Percentiles rank a stretch among this genome's conserved stretches.
These are phyloP conservation scores for Elymnias hypermnestra DNA, from an alignment of 1,140 invertebrate species.

Conservation along the genomic window DNA sequence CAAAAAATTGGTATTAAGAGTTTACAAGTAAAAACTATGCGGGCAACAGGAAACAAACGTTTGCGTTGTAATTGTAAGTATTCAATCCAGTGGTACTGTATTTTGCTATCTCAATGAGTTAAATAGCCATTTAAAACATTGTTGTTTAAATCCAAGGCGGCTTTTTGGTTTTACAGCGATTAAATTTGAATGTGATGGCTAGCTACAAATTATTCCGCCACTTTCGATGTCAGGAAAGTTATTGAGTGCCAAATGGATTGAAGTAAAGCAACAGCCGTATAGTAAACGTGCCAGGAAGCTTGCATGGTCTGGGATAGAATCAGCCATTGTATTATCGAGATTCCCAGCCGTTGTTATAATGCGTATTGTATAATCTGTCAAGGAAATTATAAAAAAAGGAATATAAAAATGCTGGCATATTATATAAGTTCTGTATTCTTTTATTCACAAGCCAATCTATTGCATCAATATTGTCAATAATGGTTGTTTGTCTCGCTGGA, in stretches of 20 bases:
- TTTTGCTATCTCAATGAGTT: neutral
- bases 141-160: neutral
- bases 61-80: conserved; percentile 12
- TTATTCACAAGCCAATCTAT: too few relatives aligned
- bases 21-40: conserved; percentile 12
- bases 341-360: conserved; percentile 62
- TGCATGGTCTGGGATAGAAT: conserved; percentile 32
- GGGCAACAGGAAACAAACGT: conserved; percentile 17
- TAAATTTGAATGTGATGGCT: conserved; percentile 21
- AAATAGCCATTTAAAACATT: neutral
- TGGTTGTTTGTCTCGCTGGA: too few relatives aligned
- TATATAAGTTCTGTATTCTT: too few relatives aligned
- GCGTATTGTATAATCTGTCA: conserved; percentile 36
- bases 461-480: too few relatives aligned
- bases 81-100: neutral
- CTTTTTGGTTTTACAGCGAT: conserved; percentile 14
- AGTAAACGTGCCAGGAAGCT: conserved; percentile 53
- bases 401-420: conserved; percentile 20
- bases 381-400: conserved; percentile 53
- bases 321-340: conserved; percentile 59
- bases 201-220: conserved; percentile 54
- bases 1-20: neutral
- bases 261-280: conserved; percentile 55
- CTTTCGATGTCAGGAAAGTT: conserved; percentile 48
- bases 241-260: conserved; percentile 66